Evolutionary conservation across 2,113 vertebrate genomes (phyloP), one percentile per base, ranked within the genome.

Genomic region (Dipodomys spectabilis): DNA sequence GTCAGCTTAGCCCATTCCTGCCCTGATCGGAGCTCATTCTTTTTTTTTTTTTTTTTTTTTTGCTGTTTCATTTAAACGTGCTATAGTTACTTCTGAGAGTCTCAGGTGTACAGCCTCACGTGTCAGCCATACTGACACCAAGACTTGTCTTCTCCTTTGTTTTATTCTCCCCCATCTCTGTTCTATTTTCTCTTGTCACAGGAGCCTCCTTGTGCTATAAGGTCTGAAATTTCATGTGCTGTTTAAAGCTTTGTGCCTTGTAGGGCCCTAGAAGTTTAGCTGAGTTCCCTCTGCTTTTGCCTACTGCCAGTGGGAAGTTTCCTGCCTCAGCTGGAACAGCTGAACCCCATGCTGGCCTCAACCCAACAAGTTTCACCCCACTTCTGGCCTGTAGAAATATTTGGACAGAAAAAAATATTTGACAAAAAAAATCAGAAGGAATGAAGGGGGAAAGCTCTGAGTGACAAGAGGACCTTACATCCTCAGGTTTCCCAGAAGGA

Each of bases 281-380:
- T 10, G 6, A 72, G 7, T 20, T 11, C 22, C 30, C 44, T 5
- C 39, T 72, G 80, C n/a, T 68, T 57, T 80, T 25, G 23, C 39
- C 22, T 30, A 44, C 18, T 13, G 6, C 7, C n/a, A 2, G 5
- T 0, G 2, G 80, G 44, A 77, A 35, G 6, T 20, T 27, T 1
- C 4, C 27, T 2, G n/a, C 62, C 60, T 45, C 7, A 79, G 62
- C 28, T 60, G 49, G 35, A 35, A 15, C 60, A 86, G 19, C 35
- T 6, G 0, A 22, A 64, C 25, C 44, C 30, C 8, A 12, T 49
- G 2, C 5, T 2, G 30, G 84, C 74, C 30, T 71, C 32, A 2
- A 8, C 20, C 8, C 6, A 23, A 44, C 0, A 7, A 18, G 7
- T 39, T 45, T 86, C 65, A 35, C 15, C 35, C 62, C 77, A 35